Conservation (phyloP, 37 sponge, comb jelly and placozoan species). For the Diacarnus erythraeanus region DNA sequence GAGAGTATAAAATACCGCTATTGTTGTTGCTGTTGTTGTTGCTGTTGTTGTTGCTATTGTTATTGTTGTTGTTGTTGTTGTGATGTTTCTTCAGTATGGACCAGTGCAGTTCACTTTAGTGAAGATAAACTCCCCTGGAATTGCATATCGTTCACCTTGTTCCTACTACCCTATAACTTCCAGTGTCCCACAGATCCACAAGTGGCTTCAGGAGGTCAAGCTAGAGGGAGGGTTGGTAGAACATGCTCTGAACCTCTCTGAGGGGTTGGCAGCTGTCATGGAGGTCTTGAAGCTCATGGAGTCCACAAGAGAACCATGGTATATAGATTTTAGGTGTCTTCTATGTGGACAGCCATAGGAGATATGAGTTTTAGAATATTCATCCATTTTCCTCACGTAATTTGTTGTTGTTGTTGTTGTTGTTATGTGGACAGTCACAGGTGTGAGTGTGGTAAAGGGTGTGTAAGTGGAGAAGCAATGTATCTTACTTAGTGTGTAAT, state of each 20-base stretch:
- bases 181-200: not conserved
- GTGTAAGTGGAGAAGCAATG: too few species aligned
- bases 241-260: slow-evolving; percentile 32
- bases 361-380: too few species aligned
- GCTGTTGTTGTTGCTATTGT: not conserved
- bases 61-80: not conserved
- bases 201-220: slow-evolving; percentile 34
- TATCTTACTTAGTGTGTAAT: too few species aligned
- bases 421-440: too few species aligned
- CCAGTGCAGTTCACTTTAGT: slow-evolving; percentile 44
- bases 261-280: slow-evolving; percentile 47
- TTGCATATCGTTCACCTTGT: slow-evolving; percentile 28
- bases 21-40: not conserved
- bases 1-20: not conserved
- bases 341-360: too few species aligned
- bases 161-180: slow-evolving; percentile 45
- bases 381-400: too few species aligned
- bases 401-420: too few species aligned
- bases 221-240: slow-evolving; percentile 57
- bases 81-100: slow-evolving; percentile 13
- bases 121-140: slow-evolving; percentile 20
- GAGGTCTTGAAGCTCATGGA: slow-evolving; percentile 34
- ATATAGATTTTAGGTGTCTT: too few species aligned
- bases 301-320: slow-evolving; percentile 39
- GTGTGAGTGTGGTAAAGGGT: too few species aligned